Conservation (phyloP, 2,797 vertebrate species). For the Pristis pectinata region DNA sequence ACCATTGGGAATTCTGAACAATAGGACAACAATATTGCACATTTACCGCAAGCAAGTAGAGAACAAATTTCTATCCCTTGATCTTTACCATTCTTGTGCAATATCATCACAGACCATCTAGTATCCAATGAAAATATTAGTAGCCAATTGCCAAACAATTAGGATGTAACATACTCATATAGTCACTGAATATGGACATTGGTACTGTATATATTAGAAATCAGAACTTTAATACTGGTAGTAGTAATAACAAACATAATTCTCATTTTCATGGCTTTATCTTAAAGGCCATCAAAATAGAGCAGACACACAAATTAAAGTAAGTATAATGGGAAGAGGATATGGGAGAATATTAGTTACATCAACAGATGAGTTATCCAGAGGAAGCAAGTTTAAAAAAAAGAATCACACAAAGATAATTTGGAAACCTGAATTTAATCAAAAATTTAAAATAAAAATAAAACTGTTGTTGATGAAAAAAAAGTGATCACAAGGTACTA, state of each 20-base stretch:
- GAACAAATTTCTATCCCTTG: background rate
- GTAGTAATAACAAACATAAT: background rate
- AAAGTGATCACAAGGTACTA: background rate
- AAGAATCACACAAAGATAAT: background rate
- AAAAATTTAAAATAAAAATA: background rate
- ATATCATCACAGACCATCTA: background rate
- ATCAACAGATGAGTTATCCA: background rate
- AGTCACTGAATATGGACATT: background rate
- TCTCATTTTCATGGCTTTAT: background rate
- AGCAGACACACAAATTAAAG: background rate
- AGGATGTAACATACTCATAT: background rate
- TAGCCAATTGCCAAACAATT: background rate
- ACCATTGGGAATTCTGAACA: too few species aligned
- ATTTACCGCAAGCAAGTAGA: too few species aligned
- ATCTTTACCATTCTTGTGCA: background rate
- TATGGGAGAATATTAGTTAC: background rate
- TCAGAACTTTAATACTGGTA: background rate
- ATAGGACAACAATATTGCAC: too few species aligned
- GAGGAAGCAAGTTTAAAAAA: background rate
- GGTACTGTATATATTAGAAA: background rate
- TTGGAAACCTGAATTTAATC: background rate
- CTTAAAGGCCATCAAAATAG: background rate
- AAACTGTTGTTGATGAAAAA: background rate
- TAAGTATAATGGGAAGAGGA: background rate
- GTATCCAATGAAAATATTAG: background rate